Evolutionary conservation across 2,113 vertebrate genomes (phyloP).

Genomic region (Circaetus cinerascens): DNA sequence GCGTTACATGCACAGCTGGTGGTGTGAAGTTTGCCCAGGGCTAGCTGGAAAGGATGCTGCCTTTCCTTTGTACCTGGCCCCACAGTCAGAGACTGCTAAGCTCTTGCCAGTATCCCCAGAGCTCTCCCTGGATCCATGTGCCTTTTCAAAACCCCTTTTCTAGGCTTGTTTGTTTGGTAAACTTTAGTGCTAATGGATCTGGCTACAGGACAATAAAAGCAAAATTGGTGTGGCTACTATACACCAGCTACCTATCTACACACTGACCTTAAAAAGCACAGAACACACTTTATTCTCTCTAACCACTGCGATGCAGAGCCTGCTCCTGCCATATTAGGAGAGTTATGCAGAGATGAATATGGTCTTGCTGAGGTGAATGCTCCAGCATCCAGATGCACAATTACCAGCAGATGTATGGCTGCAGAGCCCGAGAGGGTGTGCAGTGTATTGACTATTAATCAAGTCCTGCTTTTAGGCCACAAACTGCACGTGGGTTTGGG

Average conservation of each 20-base stretch:
- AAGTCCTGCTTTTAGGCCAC: constrained; percentile 44
- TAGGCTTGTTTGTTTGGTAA: background rate
- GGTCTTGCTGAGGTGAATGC: background rate
- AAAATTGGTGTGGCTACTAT: background rate
- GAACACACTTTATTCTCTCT: background rate
- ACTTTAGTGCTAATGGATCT: background rate
- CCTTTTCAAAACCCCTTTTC: background rate
- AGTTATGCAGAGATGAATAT: background rate
- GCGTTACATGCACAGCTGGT: background rate
- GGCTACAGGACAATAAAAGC: background rate
- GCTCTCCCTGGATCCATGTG: fast-evolving
- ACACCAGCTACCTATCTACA: background rate
- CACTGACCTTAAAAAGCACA: fast-evolving
- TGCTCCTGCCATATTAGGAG: background rate
- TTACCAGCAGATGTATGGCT: background rate
- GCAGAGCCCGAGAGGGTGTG: background rate
- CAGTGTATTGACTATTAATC: constrained; percentile 16
- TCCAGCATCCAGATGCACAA: background rate
- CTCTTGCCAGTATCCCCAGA: background rate
- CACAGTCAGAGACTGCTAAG: background rate
- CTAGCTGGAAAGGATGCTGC: background rate
- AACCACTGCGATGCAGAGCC: background rate
- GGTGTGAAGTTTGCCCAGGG: background rate
- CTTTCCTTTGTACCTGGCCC: background rate
- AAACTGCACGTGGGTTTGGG: background rate